Conservation (phyloP, 1,140 invertebrate species). For the Drosophila pectinifera region DNA sequence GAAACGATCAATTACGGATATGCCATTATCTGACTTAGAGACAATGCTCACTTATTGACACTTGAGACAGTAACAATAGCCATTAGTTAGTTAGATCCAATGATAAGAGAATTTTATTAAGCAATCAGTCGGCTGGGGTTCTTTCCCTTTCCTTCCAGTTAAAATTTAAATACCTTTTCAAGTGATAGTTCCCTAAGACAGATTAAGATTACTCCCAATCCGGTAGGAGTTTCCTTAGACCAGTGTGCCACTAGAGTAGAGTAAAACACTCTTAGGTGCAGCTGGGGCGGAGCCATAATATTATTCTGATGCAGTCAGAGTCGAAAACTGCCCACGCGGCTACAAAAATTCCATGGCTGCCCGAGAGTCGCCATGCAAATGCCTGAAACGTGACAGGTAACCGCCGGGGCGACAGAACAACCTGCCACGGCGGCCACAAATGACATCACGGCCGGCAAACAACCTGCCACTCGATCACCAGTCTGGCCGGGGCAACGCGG, state of each 20-base stretch:
- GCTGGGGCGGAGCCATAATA: too few relatives aligned
- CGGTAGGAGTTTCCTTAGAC: constrained; percentile 15
- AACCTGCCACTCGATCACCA: constrained; percentile 38
- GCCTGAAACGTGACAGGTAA: constrained; percentile 74
- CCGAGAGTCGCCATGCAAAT: constrained; percentile 63
- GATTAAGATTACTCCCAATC: background rate
- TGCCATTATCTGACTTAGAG: background rate
- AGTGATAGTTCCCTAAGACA: background rate
- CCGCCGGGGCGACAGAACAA: constrained; percentile 30
- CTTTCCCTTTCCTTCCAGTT: constrained; percentile 1
- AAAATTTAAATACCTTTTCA: constrained; percentile 6
- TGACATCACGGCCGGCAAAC: constrained; percentile 41
- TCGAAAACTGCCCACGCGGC: constrained; percentile 53
- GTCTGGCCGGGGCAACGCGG: background rate
- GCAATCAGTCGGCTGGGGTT: background rate
- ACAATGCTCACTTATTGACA: constrained; percentile 17
- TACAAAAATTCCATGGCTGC: constrained; percentile 64
- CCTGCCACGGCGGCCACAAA: constrained; percentile 41
- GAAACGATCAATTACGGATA: constrained; percentile 21
- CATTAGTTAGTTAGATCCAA: constrained; percentile 9
- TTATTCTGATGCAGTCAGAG: too few relatives aligned
- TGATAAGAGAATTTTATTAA: background rate
- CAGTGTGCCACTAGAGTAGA: constrained; percentile 68
- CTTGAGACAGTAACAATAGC: constrained; percentile 15
- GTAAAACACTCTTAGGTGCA: constrained; percentile 68